Percentiles rank a stretch among this genome's conserved stretches.
Conservation (phyloP, 2,888 invertebrate species). For the Odontocolon sp. region DNA sequence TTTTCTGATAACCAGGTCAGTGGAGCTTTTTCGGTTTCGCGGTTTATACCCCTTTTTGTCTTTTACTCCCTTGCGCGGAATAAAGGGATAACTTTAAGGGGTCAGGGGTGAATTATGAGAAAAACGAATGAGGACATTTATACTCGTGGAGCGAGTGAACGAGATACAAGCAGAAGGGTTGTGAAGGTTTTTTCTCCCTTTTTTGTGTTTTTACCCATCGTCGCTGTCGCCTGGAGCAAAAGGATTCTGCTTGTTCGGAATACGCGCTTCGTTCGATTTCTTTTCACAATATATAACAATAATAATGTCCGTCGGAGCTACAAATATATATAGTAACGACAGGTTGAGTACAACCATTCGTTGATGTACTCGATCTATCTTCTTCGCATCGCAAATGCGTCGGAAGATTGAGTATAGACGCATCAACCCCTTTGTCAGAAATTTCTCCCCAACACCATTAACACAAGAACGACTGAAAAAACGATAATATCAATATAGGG, state of each 20-base stretch:
- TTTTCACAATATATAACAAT: background rate
- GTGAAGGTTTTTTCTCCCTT: conserved; percentile 23
- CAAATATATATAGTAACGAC: too few relatives aligned
- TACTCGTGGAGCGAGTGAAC: conserved; percentile 23
- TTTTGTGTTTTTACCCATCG: conserved; percentile 11
- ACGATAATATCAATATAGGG: too few relatives aligned
- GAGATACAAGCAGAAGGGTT: conserved; percentile 7
- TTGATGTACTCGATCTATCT: too few relatives aligned
- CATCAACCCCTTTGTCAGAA: too few relatives aligned
- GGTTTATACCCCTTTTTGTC: conserved; percentile 1
- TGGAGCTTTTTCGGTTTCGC: conserved; percentile 44
- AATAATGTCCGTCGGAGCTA: background rate
- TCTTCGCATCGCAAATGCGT: too few relatives aligned
- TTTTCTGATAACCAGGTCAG: conserved; percentile 46
- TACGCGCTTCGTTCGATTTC: background rate
- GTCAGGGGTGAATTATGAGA: conserved; percentile 19
- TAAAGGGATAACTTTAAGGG: background rate
- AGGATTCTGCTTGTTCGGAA: background rate
- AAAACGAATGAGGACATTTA: conserved; percentile 34
- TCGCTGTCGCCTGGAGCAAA: background rate
- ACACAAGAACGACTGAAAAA: conserved; percentile 1
- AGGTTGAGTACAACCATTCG: too few relatives aligned
- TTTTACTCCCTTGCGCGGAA: conserved; percentile 31
- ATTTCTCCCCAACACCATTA: too few relatives aligned
- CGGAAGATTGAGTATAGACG: too few relatives aligned